phyloP scores from a whole-genome alignment of 2,113 vertebrate genomes.

The Marmota monax region DNA sequence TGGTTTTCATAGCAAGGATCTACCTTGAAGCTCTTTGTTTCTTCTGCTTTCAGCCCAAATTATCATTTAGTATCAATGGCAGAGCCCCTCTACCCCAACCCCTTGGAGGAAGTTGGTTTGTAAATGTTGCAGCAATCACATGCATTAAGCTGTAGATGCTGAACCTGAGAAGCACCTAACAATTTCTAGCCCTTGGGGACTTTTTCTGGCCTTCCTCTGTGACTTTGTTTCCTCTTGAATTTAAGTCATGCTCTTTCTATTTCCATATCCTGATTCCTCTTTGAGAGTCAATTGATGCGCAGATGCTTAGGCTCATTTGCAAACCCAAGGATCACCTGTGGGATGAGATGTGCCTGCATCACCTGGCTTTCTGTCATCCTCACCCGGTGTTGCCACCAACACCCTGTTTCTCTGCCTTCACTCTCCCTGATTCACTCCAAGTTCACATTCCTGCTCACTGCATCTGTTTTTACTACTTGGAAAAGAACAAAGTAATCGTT shows the following conservation, averaged over 20 bases:
- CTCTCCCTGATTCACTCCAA: background rate
- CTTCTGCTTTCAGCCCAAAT: background rate
- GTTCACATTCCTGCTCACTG: background rate
- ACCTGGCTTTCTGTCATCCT: background rate
- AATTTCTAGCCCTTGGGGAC: background rate
- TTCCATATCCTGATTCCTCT: background rate
- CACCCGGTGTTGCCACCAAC: background rate
- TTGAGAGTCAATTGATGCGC: background rate
- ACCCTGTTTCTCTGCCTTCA: background rate
- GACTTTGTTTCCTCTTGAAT: background rate
- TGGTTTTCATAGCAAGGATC: too few species aligned
- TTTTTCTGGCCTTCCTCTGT: background rate
- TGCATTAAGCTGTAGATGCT: background rate
- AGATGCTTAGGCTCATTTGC: background rate
- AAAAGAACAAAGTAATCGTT: constrained; percentile 6
- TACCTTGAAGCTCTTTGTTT: background rate
- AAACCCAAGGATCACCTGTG: background rate
- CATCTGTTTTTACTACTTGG: constrained; percentile 29
- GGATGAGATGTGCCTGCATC: background rate
- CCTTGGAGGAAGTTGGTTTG: background rate
- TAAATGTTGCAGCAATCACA: background rate
- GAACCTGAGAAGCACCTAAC: background rate
- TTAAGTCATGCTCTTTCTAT: background rate
- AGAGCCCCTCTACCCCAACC: too few species aligned
- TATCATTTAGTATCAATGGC: too few species aligned